These are phyloP conservation scores for Caenorhabditis zanzibari DNA, from an alignment of 2,888 invertebrate species.

Conservation along the genomic window DNA sequence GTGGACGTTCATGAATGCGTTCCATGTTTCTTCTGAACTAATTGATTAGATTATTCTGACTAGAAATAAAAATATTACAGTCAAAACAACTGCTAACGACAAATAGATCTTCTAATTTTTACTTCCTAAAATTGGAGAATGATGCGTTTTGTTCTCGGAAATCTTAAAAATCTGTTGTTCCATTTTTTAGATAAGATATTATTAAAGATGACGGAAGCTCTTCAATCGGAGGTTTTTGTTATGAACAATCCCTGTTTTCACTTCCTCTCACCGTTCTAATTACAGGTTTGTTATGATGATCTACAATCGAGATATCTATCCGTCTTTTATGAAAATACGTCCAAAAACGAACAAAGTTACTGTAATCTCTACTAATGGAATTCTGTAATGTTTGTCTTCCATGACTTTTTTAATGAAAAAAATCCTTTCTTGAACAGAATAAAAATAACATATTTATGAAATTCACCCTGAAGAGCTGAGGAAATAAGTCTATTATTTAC, in stretches of 20 bases:
- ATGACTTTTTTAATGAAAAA: background rate
- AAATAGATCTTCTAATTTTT: background rate
- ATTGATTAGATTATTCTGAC: no score
- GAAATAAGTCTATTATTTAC: slow-evolving; percentile 4
- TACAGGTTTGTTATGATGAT: slow-evolving; percentile 52
- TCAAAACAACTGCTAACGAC: no score
- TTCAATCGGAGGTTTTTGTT: background rate
- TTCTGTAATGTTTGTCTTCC: background rate
- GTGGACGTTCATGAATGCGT: no score
- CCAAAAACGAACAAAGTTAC: background rate
- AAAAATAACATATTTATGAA: slow-evolving; percentile 28
- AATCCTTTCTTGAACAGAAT: background rate
- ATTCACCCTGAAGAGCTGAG: slow-evolving; percentile 2
- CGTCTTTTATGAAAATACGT: slow-evolving; percentile 8
- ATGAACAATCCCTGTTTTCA: background rate
- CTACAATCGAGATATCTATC: slow-evolving; percentile 49
- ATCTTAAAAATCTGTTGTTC: slow-evolving; percentile 11
- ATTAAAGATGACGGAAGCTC: slow-evolving; percentile 5
- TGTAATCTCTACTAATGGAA: slow-evolving; percentile 2
- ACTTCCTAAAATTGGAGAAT: slow-evolving; percentile 2
- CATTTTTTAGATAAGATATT: background rate
- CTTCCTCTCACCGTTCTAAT: background rate
- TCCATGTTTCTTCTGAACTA: no score
- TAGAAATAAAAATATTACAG: no score
- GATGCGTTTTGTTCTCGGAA: slow-evolving; percentile 17